Evolutionary conservation across 2,797 vertebrate species (phyloP).

Genomic region (Sebastes taczanowskii): DNA sequence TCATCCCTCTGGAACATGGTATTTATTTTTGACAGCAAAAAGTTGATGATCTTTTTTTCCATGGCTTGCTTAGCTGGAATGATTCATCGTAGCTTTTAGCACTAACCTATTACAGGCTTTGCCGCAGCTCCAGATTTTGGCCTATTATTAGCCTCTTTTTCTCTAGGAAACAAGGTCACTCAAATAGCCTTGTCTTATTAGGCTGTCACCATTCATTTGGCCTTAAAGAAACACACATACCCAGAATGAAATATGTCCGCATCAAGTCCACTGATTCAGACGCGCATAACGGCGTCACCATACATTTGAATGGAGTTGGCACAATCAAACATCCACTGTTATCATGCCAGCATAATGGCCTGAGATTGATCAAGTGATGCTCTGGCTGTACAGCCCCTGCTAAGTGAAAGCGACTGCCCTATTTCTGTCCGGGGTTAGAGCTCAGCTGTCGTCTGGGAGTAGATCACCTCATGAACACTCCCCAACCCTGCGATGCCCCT

Average conservation of each 20-base stretch:
- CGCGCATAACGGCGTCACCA: slow-evolving; percentile 10
- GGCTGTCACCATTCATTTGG: slow-evolving; percentile 68
- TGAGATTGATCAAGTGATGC: slow-evolving; percentile 54
- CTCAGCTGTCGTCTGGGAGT: slow-evolving; percentile 81
- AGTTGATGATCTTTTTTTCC: slow-evolving; percentile 61
- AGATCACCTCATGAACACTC: slow-evolving; percentile 56
- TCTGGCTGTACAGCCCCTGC: slow-evolving; percentile 49
- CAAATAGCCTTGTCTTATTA: slow-evolving; percentile 75
- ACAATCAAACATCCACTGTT: slow-evolving; percentile 52
- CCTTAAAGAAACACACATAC: slow-evolving; percentile 70
- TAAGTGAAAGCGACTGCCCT: slow-evolving; percentile 71
- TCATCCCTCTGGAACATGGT: slow-evolving; percentile 19
- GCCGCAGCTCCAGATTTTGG: slow-evolving; percentile 75
- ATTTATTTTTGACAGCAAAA: slow-evolving; percentile 47
- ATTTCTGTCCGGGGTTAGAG: slow-evolving; percentile 75
- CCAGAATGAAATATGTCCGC: slow-evolving; percentile 20
- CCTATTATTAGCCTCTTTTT: slow-evolving; percentile 81
- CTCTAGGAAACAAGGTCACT: slow-evolving; percentile 83
- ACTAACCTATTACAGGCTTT: slow-evolving; percentile 64
- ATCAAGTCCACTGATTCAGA: slow-evolving; percentile 21
- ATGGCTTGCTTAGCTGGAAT: slow-evolving; percentile 42
- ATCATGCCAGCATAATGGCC: slow-evolving; percentile 36
- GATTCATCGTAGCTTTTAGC: slow-evolving; percentile 70
- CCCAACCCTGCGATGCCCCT: not conserved
- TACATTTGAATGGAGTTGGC: slow-evolving; percentile 23